These are phyloP conservation scores for Girardinus metallicus DNA, from an alignment of 2,797 vertebrate genomes.

Conservation along the genomic window DNA sequence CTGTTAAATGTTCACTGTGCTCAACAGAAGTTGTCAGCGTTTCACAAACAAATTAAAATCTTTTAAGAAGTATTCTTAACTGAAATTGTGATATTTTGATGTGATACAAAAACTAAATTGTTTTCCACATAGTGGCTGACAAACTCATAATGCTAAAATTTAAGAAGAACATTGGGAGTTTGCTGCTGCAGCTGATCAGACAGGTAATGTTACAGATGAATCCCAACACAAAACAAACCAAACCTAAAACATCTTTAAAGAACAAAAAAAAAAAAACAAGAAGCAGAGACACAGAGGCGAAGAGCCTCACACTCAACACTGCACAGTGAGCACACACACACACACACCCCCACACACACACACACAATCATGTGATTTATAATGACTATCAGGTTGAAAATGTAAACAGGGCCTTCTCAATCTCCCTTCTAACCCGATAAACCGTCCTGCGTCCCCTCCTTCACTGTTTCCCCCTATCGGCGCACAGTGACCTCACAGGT, in stretches of 20 bases:
- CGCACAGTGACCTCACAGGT: slow-evolving; percentile 18
- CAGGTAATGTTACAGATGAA: neutral
- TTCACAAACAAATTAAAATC: neutral
- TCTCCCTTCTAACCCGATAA: slow-evolving; percentile 51
- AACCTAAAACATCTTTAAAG: neutral
- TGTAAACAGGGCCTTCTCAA: slow-evolving; percentile 58
- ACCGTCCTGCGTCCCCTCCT: slow-evolving; percentile 15
- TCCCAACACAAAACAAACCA: neutral
- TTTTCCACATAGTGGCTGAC: neutral
- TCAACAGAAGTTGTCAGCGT: neutral
- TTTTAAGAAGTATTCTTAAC: neutral
- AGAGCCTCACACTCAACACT: slow-evolving; percentile 7
- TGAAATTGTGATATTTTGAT: neutral
- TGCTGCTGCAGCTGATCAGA: neutral
- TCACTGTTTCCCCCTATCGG: neutral
- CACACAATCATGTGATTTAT: slow-evolving; percentile 60
- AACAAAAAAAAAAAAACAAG: neutral
- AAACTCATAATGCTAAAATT: neutral
- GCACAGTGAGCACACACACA: neutral
- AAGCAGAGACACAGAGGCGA: slow-evolving; percentile 6
- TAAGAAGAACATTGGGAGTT: neutral
- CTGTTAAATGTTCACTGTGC: neutral
- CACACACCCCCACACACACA: slow-evolving; percentile 12
- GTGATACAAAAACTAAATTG: neutral
- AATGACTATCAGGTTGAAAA: slow-evolving; percentile 68